phyloP scores from a whole-genome alignment of 2,113 vertebrate species.

The Hyla sarda region DNA sequence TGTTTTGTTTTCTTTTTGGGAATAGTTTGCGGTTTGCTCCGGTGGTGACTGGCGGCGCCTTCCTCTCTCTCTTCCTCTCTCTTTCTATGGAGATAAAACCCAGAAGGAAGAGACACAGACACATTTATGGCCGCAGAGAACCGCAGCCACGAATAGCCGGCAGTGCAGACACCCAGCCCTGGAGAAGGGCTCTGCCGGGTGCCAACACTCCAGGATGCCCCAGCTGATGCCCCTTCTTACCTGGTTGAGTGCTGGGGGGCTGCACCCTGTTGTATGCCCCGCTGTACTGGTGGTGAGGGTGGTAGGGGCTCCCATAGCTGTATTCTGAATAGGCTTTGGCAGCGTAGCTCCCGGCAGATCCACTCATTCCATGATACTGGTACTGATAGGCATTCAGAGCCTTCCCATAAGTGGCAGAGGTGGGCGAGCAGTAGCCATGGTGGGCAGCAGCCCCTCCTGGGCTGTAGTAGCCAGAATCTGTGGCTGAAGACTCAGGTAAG shows the following conservation, averaged over 20 bases:
- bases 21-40: slow-evolving; percentile 49
- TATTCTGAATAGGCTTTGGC: slow-evolving; percentile 93
- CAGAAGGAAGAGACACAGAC: slow-evolving; percentile 51
- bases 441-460: slow-evolving; percentile 79
- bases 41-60: slow-evolving; percentile 57
- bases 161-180: slow-evolving; percentile 52
- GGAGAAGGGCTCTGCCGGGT: background rate
- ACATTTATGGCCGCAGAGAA: slow-evolving; percentile 13
- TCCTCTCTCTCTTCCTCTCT: no score
- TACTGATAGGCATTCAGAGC: slow-evolving; percentile 94
- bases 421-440: slow-evolving; percentile 96
- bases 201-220: no score
- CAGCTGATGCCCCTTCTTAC: slow-evolving; percentile 66
- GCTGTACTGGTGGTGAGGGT: slow-evolving; percentile 86
- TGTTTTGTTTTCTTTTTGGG: slow-evolving; percentile 32
- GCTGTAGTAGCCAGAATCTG: slow-evolving; percentile 98
- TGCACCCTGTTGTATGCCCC: slow-evolving; percentile 92
- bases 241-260: slow-evolving; percentile 88
- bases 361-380: slow-evolving; percentile 91
- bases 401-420: slow-evolving; percentile 92
- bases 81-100: slow-evolving; percentile 42
- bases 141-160: slow-evolving; percentile 56
- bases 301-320: slow-evolving; percentile 88
- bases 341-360: slow-evolving; percentile 88
- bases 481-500: slow-evolving; percentile 95